Conservation (phyloP, 1,140 invertebrate genomes). For the Helicoverpa zea region DNA sequence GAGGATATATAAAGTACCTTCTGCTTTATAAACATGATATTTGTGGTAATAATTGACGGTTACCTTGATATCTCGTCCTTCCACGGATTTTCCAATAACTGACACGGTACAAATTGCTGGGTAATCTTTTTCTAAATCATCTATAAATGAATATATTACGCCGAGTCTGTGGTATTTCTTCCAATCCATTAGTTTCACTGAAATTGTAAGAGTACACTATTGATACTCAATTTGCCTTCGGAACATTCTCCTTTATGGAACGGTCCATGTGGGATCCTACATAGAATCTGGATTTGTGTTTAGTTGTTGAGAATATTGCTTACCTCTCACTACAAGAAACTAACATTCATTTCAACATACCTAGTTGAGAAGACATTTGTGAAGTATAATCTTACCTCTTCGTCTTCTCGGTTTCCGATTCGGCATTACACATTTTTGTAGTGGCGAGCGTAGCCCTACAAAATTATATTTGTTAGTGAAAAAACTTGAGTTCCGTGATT, state of each 20-base stretch:
- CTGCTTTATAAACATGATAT: background rate
- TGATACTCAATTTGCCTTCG: background rate
- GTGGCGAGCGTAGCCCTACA: slow-evolving; percentile 1
- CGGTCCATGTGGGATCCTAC: too few species aligned
- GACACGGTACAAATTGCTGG: slow-evolving; percentile 80
- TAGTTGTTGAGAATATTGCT: too few species aligned
- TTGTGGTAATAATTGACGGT: background rate
- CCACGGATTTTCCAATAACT: slow-evolving; percentile 79
- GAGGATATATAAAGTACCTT: too few species aligned
- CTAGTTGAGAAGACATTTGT: background rate
- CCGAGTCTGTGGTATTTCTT: slow-evolving; percentile 78
- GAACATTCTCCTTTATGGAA: background rate
- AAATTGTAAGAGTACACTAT: slow-evolving; percentile 29
- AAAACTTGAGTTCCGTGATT: too few species aligned
- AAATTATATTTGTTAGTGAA: slow-evolving; percentile 8
- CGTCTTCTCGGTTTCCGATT: slow-evolving; percentile 62
- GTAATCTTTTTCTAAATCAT: slow-evolving; percentile 78
- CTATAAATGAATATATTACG: slow-evolving; percentile 78
- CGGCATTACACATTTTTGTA: slow-evolving; percentile 56
- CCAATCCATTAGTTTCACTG: slow-evolving; percentile 80
- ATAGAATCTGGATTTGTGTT: too few species aligned
- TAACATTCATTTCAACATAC: too few species aligned
- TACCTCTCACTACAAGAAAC: too few species aligned
- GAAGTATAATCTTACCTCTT: slow-evolving; percentile 63
- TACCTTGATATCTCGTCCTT: slow-evolving; percentile 80